These are phyloP conservation scores for Asbolus verrucosus DNA, from an alignment of 1,140 invertebrate species.

Conservation along the genomic window DNA sequence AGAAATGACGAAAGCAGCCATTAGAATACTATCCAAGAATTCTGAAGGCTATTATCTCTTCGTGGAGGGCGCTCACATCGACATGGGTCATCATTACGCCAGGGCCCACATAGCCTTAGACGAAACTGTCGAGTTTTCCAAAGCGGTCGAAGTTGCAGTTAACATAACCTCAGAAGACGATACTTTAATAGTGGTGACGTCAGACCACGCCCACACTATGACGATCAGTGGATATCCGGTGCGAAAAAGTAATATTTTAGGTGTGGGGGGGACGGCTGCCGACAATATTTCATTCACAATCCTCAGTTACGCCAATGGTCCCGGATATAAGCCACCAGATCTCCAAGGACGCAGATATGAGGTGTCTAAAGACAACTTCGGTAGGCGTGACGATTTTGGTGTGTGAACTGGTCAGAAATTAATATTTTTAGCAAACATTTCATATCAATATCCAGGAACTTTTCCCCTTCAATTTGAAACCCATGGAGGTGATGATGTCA, in stretches of 20 bases:
- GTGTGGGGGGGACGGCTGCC: conserved; percentile 60
- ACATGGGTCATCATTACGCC: conserved; percentile 78
- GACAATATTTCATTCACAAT: conserved; percentile 76
- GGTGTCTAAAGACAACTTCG: conserved; percentile 60
- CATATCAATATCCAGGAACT: conserved; percentile 67
- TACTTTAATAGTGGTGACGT: conserved; percentile 74
- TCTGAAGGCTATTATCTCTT: conserved; percentile 78
- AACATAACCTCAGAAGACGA: conserved; percentile 67
- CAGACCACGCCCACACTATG: conserved; percentile 73
- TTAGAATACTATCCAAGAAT: conserved; percentile 78
- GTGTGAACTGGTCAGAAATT: too few relatives aligned
- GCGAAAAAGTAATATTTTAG: conserved; percentile 75
- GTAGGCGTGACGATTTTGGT: too few relatives aligned
- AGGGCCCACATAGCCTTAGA: conserved; percentile 74
- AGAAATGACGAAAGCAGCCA: conserved; percentile 86
- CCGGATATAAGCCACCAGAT: conserved; percentile 67
- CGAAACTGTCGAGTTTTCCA: conserved; percentile 77
- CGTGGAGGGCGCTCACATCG: conserved; percentile 80
- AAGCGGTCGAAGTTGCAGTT: conserved; percentile 73
- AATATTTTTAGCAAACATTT: too few relatives aligned
- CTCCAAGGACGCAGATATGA: conserved; percentile 61
- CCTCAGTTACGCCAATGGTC: conserved; percentile 81
- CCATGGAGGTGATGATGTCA: conserved; percentile 73
- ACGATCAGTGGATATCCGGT: conserved; percentile 72
- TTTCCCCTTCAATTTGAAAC: conserved; percentile 68